These are phyloP conservation scores for Scolopax rusticola DNA, from an alignment of 2,797 vertebrate species.

Conservation along the genomic window DNA sequence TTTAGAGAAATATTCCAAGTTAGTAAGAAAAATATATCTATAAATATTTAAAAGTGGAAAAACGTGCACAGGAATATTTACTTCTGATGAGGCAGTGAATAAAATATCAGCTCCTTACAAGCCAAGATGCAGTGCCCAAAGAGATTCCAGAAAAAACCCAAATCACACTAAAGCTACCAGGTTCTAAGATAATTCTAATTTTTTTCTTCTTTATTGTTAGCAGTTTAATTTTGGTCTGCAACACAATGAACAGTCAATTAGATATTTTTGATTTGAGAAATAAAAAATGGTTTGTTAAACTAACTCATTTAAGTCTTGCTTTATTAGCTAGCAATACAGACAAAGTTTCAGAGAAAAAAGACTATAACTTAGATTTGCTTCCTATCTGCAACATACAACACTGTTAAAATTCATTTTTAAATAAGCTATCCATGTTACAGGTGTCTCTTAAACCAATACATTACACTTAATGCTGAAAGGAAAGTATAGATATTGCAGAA, in stretches of 20 bases:
- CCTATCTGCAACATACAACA: background rate
- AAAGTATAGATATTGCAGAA: background rate
- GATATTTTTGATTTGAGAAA: background rate
- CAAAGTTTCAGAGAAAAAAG: background rate
- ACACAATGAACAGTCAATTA: background rate
- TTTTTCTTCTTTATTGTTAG: background rate
- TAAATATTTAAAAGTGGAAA: slow-evolving; percentile 16
- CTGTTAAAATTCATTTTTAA: background rate
- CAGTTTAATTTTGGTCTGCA: background rate
- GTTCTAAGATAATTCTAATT: background rate
- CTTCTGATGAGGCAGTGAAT: background rate
- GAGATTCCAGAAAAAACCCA: background rate
- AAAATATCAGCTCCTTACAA: background rate
- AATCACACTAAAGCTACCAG: background rate
- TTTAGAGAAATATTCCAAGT: background rate
- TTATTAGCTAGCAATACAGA: background rate
- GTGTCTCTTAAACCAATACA: background rate
- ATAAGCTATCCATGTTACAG: background rate
- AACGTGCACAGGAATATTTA: slow-evolving; percentile 2
- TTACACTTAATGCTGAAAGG: background rate
- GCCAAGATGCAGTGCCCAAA: background rate
- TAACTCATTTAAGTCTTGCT: background rate
- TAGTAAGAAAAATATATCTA: background rate
- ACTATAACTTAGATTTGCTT: background rate
- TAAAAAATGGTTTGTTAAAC: background rate